A percentile compares a stretch with the other conserved stretches of the same genome.
Conservation (phyloP, 2,113 vertebrate genomes). For the Xyliphius kryptos region DNA sequence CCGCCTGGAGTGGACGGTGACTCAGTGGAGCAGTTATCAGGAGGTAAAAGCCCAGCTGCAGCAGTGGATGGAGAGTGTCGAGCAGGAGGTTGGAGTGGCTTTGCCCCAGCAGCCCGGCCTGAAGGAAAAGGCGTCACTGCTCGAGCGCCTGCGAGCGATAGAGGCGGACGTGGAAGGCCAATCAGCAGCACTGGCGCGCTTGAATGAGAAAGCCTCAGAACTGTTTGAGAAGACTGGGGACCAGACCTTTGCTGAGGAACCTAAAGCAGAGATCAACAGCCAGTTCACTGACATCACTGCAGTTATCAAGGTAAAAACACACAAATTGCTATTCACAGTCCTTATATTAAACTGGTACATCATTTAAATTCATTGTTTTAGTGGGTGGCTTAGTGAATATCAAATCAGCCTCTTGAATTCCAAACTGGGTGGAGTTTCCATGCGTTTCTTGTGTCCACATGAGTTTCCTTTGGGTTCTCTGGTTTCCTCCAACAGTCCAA, state of each 20-base stretch:
- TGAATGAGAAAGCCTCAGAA: constrained; percentile 72
- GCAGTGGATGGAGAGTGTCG: constrained; percentile 86
- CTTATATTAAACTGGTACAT: no score
- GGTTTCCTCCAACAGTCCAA: no score
- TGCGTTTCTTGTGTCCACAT: no score
- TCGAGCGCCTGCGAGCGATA: constrained; percentile 80
- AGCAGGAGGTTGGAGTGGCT: constrained; percentile 73
- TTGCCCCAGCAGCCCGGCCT: constrained; percentile 77
- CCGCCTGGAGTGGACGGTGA: constrained; percentile 79
- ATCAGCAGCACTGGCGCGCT: constrained; percentile 57
- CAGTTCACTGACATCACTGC: constrained; percentile 82
- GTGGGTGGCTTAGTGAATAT: no score
- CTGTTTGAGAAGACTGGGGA: constrained; percentile 81
- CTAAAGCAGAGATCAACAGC: constrained; percentile 74
- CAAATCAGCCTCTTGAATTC: no score
- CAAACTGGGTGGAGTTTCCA: no score
- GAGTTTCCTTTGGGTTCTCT: no score
- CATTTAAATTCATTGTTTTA: background rate
- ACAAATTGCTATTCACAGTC: no score
- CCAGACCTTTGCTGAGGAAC: constrained; percentile 68
- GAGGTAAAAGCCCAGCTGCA: constrained; percentile 81
- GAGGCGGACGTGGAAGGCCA: constrained; percentile 80
- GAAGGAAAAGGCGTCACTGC: constrained; percentile 81
- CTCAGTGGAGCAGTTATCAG: constrained; percentile 80
- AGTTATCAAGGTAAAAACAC: constrained; percentile 76